Evolutionary conservation across 2,888 invertebrate species (phyloP).

Genomic region (Athripsodes cinereus): DNA sequence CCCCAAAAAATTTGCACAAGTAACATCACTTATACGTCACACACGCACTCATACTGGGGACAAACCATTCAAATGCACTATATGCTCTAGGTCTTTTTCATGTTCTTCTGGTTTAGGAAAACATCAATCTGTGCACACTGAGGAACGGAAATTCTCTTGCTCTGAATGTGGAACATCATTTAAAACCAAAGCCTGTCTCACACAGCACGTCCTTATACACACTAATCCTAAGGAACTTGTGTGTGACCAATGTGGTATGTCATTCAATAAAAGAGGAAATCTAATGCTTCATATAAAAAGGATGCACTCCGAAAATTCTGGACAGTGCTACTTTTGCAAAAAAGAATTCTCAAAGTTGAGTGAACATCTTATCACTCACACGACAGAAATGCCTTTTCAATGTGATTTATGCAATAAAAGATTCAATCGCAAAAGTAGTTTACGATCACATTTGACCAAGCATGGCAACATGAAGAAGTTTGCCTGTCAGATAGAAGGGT

Average conservation of each 20-base stretch:
- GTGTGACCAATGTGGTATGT: slow-evolving; percentile 36
- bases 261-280: slow-evolving; percentile 22
- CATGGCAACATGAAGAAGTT: slow-evolving; percentile 43
- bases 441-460: slow-evolving; percentile 42
- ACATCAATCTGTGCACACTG: slow-evolving; percentile 41
- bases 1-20: slow-evolving; percentile 28
- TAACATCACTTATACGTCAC: slow-evolving; percentile 40
- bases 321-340: slow-evolving; percentile 44
- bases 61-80: slow-evolving; percentile 39
- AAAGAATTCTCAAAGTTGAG: slow-evolving; percentile 51
- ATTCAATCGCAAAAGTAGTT: slow-evolving; percentile 38
- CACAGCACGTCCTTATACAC: slow-evolving; percentile 36
- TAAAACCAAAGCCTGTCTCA: slow-evolving; percentile 20
- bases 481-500: slow-evolving; percentile 43
- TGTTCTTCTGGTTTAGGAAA: slow-evolving; percentile 38
- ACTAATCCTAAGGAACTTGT: slow-evolving; percentile 41
- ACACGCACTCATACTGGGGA: slow-evolving; percentile 42
- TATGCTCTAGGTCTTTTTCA: slow-evolving; percentile 40
- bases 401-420: slow-evolving; percentile 41
- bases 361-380: slow-evolving; percentile 53
- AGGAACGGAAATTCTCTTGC: slow-evolving; percentile 31
- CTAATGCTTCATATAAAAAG: slow-evolving; percentile 22
- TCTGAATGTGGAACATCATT: slow-evolving; percentile 14
- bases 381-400: slow-evolving; percentile 46
- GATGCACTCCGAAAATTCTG: slow-evolving; percentile 24